Conservation (phyloP, 2,888 invertebrate species). For the Troglohyphantes excavatus region DNA sequence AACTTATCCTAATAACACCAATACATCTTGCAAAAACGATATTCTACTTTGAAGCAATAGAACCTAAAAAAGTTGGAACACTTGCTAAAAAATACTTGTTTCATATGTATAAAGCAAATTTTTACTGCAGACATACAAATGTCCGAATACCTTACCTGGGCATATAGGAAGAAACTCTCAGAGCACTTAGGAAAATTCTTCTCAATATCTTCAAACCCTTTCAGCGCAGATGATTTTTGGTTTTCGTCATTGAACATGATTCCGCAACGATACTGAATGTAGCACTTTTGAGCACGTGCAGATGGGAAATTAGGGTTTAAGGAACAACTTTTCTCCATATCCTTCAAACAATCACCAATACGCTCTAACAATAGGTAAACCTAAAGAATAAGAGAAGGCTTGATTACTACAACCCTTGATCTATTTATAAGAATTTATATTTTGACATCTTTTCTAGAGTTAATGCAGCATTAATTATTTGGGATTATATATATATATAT, state of each 20-base stretch:
- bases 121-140: background rate
- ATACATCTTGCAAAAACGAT: no score
- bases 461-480: no score
- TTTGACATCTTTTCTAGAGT: no score
- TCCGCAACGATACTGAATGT: constrained; percentile 84
- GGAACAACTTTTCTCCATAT: constrained; percentile 91
- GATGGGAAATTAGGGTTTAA: constrained; percentile 92
- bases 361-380: constrained; percentile 91
- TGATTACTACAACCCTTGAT: background rate
- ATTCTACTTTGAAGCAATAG: no score
- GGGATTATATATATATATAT: no score
- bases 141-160: constrained; percentile 88
- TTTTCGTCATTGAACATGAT: constrained; percentile 75
- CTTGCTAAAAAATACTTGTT: no score
- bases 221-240: constrained; percentile 85
- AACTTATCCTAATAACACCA: no score
- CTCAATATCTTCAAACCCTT: constrained; percentile 89
- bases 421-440: no score
- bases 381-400: constrained; percentile 84
- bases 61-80: no score
- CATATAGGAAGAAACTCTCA: constrained; percentile 94
- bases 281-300: constrained; percentile 94
- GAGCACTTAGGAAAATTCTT: constrained; percentile 91
- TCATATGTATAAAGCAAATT: no score
- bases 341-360: constrained; percentile 89